phyloP scores from a whole-genome alignment of 2,113 vertebrate species.

The Nothoprocta pentlandii region DNA sequence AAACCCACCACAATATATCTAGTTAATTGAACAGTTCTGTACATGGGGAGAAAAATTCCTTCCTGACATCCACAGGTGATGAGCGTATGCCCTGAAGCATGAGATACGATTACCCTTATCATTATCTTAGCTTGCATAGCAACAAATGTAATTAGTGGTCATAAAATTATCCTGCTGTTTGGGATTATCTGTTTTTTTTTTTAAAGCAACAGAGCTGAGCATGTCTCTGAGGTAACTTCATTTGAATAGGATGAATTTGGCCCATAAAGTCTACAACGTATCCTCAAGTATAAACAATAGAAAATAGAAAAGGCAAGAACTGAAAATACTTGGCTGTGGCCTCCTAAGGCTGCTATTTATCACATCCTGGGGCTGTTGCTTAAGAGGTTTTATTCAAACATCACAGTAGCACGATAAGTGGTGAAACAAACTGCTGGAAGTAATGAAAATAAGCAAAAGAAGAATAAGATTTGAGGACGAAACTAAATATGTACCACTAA shows the following conservation, averaged over 20 bases:
- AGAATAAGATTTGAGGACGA: slow-evolving; percentile 1
- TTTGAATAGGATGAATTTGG: slow-evolving; percentile 59
- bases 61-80: slow-evolving; percentile 77
- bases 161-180: slow-evolving; percentile 82
- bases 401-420: slow-evolving; percentile 37
- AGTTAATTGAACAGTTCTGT: slow-evolving; percentile 64
- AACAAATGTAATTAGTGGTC: slow-evolving; percentile 79
- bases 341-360: slow-evolving; percentile 15
- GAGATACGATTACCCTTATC: slow-evolving; percentile 85
- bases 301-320: slow-evolving; percentile 30
- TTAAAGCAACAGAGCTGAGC: slow-evolving; percentile 66
- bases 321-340: slow-evolving; percentile 9
- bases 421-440: slow-evolving; percentile 37
- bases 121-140: slow-evolving; percentile 81
- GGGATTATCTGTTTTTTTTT: slow-evolving; percentile 43
- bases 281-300: slow-evolving; percentile 30
- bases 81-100: slow-evolving; percentile 82
- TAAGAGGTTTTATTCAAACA: slow-evolving; percentile 48
- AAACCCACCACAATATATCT: slow-evolving; percentile 48
- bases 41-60: slow-evolving; percentile 63
- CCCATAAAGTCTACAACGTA: slow-evolving; percentile 14
- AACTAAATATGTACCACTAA: slow-evolving; percentile 13
- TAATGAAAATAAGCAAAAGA: neutral
- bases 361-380: slow-evolving; percentile 2
- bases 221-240: slow-evolving; percentile 63